These are phyloP conservation scores for Hoplodrina ambigua DNA, from an alignment of 2,888 invertebrate species.

Conservation along the genomic window DNA sequence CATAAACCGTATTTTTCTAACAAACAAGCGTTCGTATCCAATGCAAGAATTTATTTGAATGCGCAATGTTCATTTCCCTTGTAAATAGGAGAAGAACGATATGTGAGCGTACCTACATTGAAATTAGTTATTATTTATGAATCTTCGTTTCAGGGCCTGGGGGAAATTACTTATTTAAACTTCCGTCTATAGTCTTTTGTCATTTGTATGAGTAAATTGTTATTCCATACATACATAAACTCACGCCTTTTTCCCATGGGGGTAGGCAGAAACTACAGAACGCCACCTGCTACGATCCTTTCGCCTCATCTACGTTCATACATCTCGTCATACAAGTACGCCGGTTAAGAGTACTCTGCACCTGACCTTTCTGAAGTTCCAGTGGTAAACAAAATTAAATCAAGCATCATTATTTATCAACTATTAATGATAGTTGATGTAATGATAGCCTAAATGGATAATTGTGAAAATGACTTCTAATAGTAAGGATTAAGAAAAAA, in stretches of 20 bases:
- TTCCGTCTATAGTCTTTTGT: slow-evolving; percentile 27
- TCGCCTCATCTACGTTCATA: no score
- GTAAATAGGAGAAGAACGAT: slow-evolving; percentile 35
- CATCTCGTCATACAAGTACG: no score
- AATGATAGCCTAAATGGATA: background rate
- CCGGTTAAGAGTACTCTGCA: no score
- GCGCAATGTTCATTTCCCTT: slow-evolving; percentile 43
- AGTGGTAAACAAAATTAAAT: no score
- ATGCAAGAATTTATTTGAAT: slow-evolving; percentile 13
- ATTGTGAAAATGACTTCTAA: no score
- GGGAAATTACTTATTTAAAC: slow-evolving; percentile 60
- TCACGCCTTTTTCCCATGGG: no score
- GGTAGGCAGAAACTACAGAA: no score
- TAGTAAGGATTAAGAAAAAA: no score
- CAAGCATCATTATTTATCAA: no score
- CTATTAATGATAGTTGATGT: background rate
- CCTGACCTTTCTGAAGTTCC: no score
- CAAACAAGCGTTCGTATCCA: slow-evolving; percentile 8
- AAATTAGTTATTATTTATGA: slow-evolving; percentile 62
- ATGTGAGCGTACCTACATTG: slow-evolving; percentile 31
- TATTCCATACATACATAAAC: no score
- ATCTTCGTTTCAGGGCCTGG: slow-evolving; percentile 33
- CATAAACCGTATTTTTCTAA: slow-evolving; percentile 3
- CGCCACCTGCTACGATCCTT: no score
- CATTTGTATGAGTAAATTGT: slow-evolving; percentile 20